Evolutionary conservation across 2,888 invertebrate genomes (phyloP).

Genomic region (Nemurella pictetii): DNA sequence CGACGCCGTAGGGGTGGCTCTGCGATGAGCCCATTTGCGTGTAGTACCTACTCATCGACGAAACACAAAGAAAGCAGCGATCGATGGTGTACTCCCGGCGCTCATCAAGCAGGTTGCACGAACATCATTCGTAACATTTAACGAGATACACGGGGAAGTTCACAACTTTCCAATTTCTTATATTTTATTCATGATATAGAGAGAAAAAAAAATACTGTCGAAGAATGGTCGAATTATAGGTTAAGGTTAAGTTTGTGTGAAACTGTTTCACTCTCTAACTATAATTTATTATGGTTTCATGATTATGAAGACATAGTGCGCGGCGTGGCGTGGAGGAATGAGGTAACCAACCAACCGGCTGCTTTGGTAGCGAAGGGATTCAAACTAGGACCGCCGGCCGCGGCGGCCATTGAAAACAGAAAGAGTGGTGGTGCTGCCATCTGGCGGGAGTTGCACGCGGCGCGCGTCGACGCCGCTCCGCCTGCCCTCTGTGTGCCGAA

Average conservation of each 20-base stretch:
- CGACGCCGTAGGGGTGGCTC: neutral
- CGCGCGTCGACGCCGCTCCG: neutral
- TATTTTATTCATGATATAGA: slow-evolving; percentile 19
- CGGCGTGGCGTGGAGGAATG: neutral
- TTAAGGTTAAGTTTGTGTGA: slow-evolving; percentile 19
- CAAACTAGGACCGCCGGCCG: neutral
- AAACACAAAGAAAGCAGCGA: neutral
- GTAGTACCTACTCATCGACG: neutral
- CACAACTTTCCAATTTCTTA: slow-evolving; percentile 13
- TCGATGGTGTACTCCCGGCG: too few relatives aligned
- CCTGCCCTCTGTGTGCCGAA: neutral
- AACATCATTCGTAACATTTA: neutral
- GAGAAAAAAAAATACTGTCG: slow-evolving; percentile 10
- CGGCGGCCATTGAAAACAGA: neutral
- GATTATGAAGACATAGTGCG: neutral
- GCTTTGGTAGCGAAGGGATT: neutral
- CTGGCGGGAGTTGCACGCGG: neutral
- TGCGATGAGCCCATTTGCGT: neutral
- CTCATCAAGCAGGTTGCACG: neutral
- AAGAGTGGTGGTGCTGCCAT: neutral
- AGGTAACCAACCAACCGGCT: neutral
- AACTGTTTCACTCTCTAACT: slow-evolving; percentile 5
- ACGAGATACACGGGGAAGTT: slow-evolving; percentile 7
- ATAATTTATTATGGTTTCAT: neutral
- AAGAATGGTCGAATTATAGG: slow-evolving; percentile 21